Evolutionary conservation across 2,888 invertebrate genomes (phyloP).

Genomic region (Ophonus ardosiacus): DNA sequence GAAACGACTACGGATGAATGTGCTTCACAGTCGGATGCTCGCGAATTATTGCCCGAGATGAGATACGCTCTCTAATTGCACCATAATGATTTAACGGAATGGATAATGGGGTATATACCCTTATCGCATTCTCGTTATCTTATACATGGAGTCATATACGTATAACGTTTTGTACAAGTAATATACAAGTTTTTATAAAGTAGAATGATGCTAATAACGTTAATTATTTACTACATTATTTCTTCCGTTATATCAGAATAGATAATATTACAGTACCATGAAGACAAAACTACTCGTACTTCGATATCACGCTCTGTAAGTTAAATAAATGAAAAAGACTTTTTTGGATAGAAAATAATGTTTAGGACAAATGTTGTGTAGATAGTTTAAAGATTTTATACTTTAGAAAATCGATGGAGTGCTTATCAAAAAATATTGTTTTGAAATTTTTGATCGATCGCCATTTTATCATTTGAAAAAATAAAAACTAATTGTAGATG

Average conservation of each 20-base stretch:
- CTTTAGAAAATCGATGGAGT: too few species aligned
- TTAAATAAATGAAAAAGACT: too few species aligned
- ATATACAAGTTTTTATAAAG: too few species aligned
- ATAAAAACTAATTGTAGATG: too few species aligned
- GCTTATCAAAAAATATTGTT: too few species aligned
- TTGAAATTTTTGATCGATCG: too few species aligned
- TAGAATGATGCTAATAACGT: background rate
- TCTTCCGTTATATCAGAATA: background rate
- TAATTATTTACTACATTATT: background rate
- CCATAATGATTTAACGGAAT: background rate
- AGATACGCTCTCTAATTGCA: slow-evolving; percentile 38
- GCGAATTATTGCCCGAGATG: slow-evolving; percentile 25
- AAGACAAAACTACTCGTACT: background rate
- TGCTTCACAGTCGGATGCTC: slow-evolving; percentile 26
- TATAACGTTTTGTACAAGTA: background rate
- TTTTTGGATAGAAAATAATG: too few species aligned
- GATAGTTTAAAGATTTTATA: too few species aligned
- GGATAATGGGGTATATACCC: background rate
- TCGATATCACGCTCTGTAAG: too few species aligned
- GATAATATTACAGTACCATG: background rate
- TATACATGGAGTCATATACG: background rate
- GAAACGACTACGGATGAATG: slow-evolving; percentile 23
- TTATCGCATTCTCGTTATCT: background rate
- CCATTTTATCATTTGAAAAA: too few species aligned
- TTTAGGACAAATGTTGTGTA: too few species aligned